Conservation (phyloP, 2,888 invertebrate genomes). For the Rhynchonema sp. region DNA sequence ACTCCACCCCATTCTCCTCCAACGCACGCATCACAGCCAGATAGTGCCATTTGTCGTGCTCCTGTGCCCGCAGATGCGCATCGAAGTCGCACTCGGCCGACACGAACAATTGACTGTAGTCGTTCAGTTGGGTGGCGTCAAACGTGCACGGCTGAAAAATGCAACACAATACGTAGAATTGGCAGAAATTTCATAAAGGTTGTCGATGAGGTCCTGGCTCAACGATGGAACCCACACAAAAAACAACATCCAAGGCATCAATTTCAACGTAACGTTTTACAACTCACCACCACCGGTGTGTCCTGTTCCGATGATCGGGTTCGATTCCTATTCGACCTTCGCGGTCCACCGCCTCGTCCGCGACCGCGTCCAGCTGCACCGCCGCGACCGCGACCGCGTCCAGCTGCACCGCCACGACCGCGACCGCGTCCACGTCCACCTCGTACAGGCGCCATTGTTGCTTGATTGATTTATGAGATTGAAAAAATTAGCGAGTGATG, state of each 20-base stretch:
- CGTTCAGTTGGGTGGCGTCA: background rate
- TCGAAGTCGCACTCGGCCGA: background rate
- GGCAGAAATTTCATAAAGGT: background rate
- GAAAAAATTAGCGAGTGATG: background rate
- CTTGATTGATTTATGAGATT: background rate
- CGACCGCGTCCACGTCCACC: background rate
- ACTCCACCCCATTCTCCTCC: background rate
- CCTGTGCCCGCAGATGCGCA: conserved; percentile 1
- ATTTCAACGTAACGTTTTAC: no score
- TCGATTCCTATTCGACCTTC: background rate
- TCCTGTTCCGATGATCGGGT: background rate
- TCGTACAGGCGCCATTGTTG: background rate
- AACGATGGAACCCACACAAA: no score
- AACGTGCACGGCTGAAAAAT: background rate
- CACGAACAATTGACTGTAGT: background rate
- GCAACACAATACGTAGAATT: background rate
- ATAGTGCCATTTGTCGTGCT: conserved; percentile 2
- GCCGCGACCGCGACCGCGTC: background rate
- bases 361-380: background rate
- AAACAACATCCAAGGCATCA: no score
- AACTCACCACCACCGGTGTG: background rate
- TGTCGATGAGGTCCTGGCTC: no score
- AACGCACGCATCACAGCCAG: conserved; percentile 1
- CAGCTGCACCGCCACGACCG: background rate
- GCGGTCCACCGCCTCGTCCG: background rate